Evolutionary conservation across 2,113 vertebrate genomes (phyloP), one percentile per base, ranked within the genome.

Genomic region (Dinomys branickii): DNA sequence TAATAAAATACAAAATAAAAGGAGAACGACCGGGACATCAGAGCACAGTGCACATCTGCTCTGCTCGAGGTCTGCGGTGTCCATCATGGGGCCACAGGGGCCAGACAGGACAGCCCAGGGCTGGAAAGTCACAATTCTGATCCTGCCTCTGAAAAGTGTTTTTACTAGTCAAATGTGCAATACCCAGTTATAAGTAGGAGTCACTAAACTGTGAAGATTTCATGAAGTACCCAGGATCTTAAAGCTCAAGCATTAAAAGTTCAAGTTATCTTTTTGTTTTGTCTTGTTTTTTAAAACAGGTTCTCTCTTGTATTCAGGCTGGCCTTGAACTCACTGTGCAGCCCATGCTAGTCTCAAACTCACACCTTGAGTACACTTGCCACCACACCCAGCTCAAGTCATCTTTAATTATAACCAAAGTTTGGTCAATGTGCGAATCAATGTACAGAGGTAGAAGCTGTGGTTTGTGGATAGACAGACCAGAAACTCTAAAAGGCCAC

Each of bases 371-470:
- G 17, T 69, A 20, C 35, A n/a, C 12, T 69, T 22, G 20, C 69
- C 44, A 33, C 75, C 69, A 17, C 26, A 28, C 47, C 75, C 75
- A 50, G 44, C 75, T 78, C 28, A 30, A 17, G 14, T 80, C 9
- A 38, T 44, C 65, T 35, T 52, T 24, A 71, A 61, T 33, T 4
- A 22, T 35, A 5, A 33, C 12, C 47, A 52, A 12, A 24, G 19
- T 16, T 71, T 67, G 38, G 61, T 61, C 17, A 7, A 9, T 9
- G 20, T 1, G 28, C 35, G 13, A 35, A 10, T 71, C 61, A n/a
- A 10, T 13, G 0, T 5, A 1, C 0, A 38, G 26, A 50, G 17
- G 16, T 19, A 7, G 81, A 38, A 5, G 3, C 13, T 3, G 38
- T 11, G 22, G 4, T n/a, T 41, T 65, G 38, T 78, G 88, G 41